These are phyloP conservation scores for Macrotrachela quadricornifera DNA, from an alignment of 1,140 invertebrate species.

Conservation along the genomic window DNA sequence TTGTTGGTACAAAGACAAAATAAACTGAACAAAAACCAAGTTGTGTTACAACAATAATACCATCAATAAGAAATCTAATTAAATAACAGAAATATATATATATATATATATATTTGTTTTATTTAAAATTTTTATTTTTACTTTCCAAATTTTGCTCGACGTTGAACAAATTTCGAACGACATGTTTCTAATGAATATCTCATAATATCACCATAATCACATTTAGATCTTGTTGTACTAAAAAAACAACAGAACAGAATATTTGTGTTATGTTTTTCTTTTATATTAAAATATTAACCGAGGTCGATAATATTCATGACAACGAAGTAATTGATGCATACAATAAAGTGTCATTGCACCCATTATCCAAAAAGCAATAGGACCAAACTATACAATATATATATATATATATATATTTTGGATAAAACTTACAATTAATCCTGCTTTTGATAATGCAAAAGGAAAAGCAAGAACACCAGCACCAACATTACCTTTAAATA, in stretches of 20 bases:
- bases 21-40: constrained; percentile 88
- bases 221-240: too few relatives aligned
- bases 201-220: not conserved
- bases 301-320: not conserved
- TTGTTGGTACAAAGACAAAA: constrained; percentile 75
- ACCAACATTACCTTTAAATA: constrained; percentile 36
- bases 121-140: not conserved
- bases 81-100: not conserved
- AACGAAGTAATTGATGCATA: constrained; percentile 5
- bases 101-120: not conserved
- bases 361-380: constrained; percentile 4
- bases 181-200: not conserved
- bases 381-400: not conserved
- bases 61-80: not conserved
- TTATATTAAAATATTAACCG: too few relatives aligned
- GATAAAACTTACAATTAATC: constrained; percentile 32
- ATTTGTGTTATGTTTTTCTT: not conserved
- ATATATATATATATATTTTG: too few relatives aligned
- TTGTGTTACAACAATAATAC: constrained; percentile 70
- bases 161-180: not conserved
- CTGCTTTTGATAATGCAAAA: constrained; percentile 53
- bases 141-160: not conserved
- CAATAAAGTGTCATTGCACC: constrained; percentile 3
- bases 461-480: constrained; percentile 75
- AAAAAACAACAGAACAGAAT: not conserved